Evolutionary conservation across 30 jellyfish, hydroid and myxozoan genomes (phyloP).

Genomic region (Aurelia aurita): DNA sequence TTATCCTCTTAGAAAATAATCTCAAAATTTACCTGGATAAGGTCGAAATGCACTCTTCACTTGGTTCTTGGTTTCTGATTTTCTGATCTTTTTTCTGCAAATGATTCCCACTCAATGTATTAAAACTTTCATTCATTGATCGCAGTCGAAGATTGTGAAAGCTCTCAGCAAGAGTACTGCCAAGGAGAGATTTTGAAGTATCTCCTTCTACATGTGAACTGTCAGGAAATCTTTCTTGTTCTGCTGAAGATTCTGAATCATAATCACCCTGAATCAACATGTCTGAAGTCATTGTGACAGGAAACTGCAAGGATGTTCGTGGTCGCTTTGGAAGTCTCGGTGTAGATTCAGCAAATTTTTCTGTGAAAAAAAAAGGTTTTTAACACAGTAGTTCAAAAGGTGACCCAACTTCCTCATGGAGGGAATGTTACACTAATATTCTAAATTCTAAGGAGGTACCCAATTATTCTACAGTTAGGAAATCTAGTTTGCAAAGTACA

Average conservation of each 20-base stretch:
- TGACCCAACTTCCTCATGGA: neutral
- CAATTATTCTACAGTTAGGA: too few relatives aligned
- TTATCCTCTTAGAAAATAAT: too few relatives aligned
- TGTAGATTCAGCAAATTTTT: neutral
- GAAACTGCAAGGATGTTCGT: neutral
- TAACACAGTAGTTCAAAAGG: neutral
- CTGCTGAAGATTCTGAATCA: neutral
- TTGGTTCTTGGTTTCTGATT: too few relatives aligned
- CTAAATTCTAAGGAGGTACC: neutral
- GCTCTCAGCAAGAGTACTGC: neutral
- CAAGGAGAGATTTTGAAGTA: neutral
- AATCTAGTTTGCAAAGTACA: too few relatives aligned
- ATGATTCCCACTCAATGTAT: too few relatives aligned
- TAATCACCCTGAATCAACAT: neutral
- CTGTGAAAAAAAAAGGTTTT: neutral
- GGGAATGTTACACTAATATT: neutral
- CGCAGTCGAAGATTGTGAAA: too few relatives aligned
- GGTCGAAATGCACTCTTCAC: too few relatives aligned
- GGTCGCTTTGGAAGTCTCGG: conserved; percentile 3
- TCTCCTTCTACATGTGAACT: neutral
- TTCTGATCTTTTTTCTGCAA: too few relatives aligned
- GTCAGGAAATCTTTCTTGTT: neutral
- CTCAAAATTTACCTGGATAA: too few relatives aligned
- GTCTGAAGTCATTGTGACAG: neutral
- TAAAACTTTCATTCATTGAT: too few relatives aligned